Evolutionary conservation across 1,140 invertebrate genomes (phyloP), one percentile per base, ranked within the genome.

Genomic region (Ylistrum balloti): DNA sequence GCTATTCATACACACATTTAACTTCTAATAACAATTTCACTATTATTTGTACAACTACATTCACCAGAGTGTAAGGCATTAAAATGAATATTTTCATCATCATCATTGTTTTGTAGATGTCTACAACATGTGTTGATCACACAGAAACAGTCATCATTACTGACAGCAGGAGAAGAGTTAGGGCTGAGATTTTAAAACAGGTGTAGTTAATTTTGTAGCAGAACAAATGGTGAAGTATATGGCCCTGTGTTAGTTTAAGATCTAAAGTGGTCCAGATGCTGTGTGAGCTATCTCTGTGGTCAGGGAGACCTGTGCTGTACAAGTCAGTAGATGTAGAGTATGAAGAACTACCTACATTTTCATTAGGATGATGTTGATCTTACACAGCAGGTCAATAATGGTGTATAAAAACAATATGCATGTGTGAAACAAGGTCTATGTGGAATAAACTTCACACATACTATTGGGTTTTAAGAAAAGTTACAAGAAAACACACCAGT

Each of bases 211-310:
- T 74, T 74, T 74, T 74, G 56, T 74, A 28, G 56, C 56, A 28
- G 56, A 74, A 28, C 45, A 48, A 48, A 48, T 48, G 1, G 13
- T 48, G 22, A 48, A 48, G 20, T 3, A 10, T 5, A 38, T 74
- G 56, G 20, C 56, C 22, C 22, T 13, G 41, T 45, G 41, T 45
- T 45, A 17, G 41, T 45, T 9, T 45, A 17, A 74, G 56, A 28
- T 74, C 22, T 74, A 28, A 17, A 28, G 22, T 74, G 56, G 56
- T 74, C 56, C 56, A 74, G 56, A 74, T 74, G 56, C 56, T 74
- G 56, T 74, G 56, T n/a, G 56, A 74, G 56, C 56, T 28, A 74
- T 74, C 56, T 28, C 22, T 74, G 56, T n/a, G 56, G 56, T 28
- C 56, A 74, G 56, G 56, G n/a, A 74, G 56, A 28, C 22, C 3